phyloP scores from a whole-genome alignment of 2,797 vertebrate genomes.

The Furcifer pardalis region DNA sequence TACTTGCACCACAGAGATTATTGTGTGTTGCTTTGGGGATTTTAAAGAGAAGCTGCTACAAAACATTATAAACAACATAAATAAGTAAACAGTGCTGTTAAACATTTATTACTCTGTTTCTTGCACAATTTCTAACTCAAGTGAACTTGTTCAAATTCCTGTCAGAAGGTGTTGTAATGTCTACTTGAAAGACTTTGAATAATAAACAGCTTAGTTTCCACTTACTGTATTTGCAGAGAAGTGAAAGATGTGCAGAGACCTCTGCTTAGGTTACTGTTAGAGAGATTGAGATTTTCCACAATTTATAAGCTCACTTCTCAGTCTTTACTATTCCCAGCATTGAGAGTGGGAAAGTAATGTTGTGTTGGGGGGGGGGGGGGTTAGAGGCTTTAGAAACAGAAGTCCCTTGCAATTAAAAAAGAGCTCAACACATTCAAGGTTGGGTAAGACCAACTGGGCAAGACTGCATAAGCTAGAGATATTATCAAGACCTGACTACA shows the following conservation, averaged over 20 bases:
- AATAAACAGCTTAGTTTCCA: neutral
- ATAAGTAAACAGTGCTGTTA: neutral
- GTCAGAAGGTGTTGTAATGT: neutral
- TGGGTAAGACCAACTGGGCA: neutral
- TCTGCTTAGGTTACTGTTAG: neutral
- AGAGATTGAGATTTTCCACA: neutral
- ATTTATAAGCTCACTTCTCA: neutral
- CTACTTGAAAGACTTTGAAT: neutral
- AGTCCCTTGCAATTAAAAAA: neutral
- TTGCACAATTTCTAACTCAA: neutral
- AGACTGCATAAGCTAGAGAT: neutral
- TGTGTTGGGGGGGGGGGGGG: neutral
- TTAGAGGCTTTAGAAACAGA: neutral
- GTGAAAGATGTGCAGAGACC: neutral
- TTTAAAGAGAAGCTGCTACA: neutral
- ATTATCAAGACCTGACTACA: neutral
- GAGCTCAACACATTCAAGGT: neutral
- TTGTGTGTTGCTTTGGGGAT: neutral
- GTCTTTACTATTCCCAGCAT: neutral
- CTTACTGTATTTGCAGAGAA: neutral
- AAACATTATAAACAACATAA: slow-evolving; percentile 3
- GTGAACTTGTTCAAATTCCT: neutral
- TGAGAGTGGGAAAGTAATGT: neutral
- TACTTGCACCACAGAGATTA: neutral
- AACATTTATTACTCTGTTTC: neutral